Evolutionary conservation across 2,113 vertebrate species (phyloP), one percentile per base, ranked within the genome.

Genomic region (Phaethon lepturus): DNA sequence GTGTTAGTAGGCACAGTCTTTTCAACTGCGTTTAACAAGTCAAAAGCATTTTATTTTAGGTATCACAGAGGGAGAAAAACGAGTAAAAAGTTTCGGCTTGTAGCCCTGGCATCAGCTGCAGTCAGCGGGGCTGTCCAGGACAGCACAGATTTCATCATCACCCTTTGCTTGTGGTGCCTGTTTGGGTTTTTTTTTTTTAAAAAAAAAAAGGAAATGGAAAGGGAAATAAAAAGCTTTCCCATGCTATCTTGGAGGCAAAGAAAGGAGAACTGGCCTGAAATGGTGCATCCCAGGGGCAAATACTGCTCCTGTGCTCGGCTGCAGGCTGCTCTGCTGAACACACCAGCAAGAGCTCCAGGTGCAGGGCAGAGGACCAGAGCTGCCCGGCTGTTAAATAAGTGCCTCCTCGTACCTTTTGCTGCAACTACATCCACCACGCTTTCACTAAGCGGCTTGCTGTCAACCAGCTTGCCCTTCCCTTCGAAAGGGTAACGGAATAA

Each of bases 181-280:
- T 35, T 69, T 25, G 38, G 5, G 19, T 31, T 53, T 75, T 64
- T 33, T 31, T 13, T 20, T 11, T 23, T 12, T 49, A 22, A 33
- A 7, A n/a, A 52, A 28, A 60, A 53, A 67, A 59, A 15, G 24
- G 50, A 93, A 96, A 66, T 19, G 10, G 55, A 69, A 97, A 64
- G 10, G 45, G 80, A 96, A 95, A 91, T 59, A 28, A 73, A 80
- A 93, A 71, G 26, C 47, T 93, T 96, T 97, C 94, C 69, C 94
- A 72, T 68, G 74, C 7, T 64, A 12, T 64, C 23, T 86, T 17
- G 35, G 45, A 74, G 40, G 33, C 42, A 50, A 53, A 78, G 56
- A 84, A 96, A 95, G 42, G 56, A 87, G 95, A 96, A 95, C n/a
- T 85, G 77, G 23, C 23, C 42, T 53, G 13, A 59, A 22, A n/a